These are phyloP conservation scores for Dermatemys mawii DNA, from an alignment of 2,113 vertebrate species.

Conservation along the genomic window DNA sequence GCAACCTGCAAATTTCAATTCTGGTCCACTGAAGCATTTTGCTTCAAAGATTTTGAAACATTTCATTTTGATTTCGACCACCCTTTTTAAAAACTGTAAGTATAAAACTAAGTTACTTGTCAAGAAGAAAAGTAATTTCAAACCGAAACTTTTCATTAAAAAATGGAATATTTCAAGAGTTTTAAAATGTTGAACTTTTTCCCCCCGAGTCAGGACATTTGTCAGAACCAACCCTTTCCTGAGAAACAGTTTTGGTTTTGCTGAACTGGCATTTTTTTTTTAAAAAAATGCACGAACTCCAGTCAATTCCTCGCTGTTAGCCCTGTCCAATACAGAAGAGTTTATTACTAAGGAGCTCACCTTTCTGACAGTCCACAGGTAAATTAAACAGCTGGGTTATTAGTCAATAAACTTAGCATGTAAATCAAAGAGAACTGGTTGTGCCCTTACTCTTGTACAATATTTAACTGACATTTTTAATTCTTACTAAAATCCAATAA, in stretches of 20 bases:
- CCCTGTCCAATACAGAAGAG: neutral
- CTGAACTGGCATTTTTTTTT: neutral
- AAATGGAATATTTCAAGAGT: neutral
- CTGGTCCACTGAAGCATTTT: neutral
- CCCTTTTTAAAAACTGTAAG: neutral
- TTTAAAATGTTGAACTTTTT: neutral
- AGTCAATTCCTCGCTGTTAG: neutral
- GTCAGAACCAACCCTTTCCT: neutral
- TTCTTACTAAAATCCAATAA: neutral
- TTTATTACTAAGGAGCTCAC: neutral
- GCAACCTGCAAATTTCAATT: neutral
- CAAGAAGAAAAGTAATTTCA: neutral
- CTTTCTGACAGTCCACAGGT: neutral
- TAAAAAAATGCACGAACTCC: neutral
- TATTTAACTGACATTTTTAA: neutral
- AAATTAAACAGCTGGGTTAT: neutral
- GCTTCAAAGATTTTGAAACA: neutral
- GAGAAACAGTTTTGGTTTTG: neutral
- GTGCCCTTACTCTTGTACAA: neutral
- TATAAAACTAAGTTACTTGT: neutral
- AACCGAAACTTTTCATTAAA: neutral
- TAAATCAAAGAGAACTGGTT: neutral
- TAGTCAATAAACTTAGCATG: fast-evolving
- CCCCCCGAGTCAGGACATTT: neutral
- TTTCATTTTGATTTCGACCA: neutral